Evolutionary conservation across 2,888 invertebrate genomes (phyloP), one percentile per base, ranked within the genome.

Genomic region (Strigamia crassipes): DNA sequence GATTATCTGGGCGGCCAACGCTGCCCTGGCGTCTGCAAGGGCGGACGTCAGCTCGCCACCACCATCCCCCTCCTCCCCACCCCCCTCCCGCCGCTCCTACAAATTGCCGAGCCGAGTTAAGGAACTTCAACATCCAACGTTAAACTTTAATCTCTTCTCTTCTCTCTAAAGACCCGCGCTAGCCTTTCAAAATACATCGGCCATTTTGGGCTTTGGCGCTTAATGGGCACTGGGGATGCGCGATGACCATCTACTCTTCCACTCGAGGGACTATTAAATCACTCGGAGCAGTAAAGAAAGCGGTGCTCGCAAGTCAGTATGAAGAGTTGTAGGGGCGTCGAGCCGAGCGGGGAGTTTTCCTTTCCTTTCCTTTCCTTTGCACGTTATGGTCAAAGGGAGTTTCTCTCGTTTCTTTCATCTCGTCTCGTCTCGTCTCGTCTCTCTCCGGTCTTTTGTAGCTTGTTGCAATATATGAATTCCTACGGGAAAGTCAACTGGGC

Each of bases 141-240:
- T 51, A 51, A 51, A 51, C 51, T 51, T 51, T 51, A 51, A 51
- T 51, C 51, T 51, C 51, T 51, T 13, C n/a, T 18, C 6, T 0
- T 18, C n/a, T 51, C n/a, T 51, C 15, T 18, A 51, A 51, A 18
- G 18, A 18, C n/a, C 51, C 15, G 15, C 18, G 12, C 51, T 51
- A 18, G 51, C 51, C 51, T 51, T 51, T 51, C 51, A 51, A 51
- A 51, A 51, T 13, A 51, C 51, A 51, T 51, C 51, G 51, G 51
- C 51, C 51, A 51, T 51, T 51, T 51, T 51, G 51, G 51, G 51
- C 51, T 51, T 51, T 51, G 51, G 51, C 51, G 51, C n/a, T 51
- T 51, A 51, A 51, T 51, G 51, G 51, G 51, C 51, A 51, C 51
- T 51, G 18, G 51, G 51, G 51, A 51, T 51, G 51, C 51, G 51